Evolutionary conservation across 2,797 vertebrate genomes (phyloP).

Genomic region (Megalops cyprinoides): DNA sequence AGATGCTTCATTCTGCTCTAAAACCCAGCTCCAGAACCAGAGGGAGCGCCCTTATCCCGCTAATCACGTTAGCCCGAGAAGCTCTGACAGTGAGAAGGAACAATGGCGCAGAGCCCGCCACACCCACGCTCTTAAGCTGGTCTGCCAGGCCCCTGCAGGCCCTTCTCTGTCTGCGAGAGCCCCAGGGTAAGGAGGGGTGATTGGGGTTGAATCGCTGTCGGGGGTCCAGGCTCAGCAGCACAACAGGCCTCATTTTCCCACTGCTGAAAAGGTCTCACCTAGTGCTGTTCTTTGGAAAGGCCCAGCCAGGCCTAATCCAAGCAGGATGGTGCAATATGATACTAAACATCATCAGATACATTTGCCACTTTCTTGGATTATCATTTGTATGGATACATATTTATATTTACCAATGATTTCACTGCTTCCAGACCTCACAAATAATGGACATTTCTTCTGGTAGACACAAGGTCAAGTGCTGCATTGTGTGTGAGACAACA

Average conservation of each 20-base stretch:
- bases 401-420: background rate
- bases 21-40: background rate
- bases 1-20: background rate
- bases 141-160: constrained; percentile 3
- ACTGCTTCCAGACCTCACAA: no score
- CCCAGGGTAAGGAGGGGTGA: constrained; percentile 15
- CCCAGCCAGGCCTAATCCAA: background rate
- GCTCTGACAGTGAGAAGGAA: background rate
- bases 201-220: constrained; percentile 14
- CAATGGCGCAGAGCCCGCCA: background rate
- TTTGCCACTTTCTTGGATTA: background rate
- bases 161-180: constrained; percentile 13
- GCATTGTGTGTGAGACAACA: background rate
- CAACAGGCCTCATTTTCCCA: constrained; percentile 6
- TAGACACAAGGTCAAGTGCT: background rate
- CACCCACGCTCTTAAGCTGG: background rate
- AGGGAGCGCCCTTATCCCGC: background rate
- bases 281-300: constrained; percentile 12
- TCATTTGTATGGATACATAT: no score
- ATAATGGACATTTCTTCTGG: background rate
- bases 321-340: background rate
- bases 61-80: constrained; percentile 17
- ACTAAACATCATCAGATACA: background rate
- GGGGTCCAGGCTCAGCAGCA: constrained; percentile 18
- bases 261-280: background rate